Conservation (phyloP, 2,113 vertebrate species). For the Nettapus auritus region DNA sequence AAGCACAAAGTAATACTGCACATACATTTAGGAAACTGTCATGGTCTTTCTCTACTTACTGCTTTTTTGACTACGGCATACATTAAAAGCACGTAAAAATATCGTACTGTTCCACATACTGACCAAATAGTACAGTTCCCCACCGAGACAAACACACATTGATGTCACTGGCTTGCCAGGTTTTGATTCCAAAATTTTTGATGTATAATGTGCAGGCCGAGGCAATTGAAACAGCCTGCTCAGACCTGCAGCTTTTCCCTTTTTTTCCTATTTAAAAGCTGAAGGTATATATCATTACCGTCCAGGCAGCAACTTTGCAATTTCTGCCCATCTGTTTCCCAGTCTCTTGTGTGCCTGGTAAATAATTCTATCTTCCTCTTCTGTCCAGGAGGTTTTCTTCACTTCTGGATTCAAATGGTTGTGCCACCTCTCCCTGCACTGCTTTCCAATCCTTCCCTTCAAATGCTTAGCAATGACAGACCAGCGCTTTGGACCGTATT, state of each 20-base stretch:
- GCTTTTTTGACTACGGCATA: not conserved
- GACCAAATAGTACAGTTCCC: not conserved
- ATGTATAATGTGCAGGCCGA: not conserved
- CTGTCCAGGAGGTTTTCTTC: slow-evolving; percentile 99
- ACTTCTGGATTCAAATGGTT: slow-evolving; percentile 99
- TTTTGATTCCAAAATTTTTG: not conserved
- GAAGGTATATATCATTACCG: slow-evolving; percentile 82
- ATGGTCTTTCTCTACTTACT: not conserved
- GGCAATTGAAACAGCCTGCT: slow-evolving; percentile 16
- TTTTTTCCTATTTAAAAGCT: slow-evolving; percentile 48
- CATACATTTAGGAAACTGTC: not conserved
- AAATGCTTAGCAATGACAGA: slow-evolving; percentile 99
- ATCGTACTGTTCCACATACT: not conserved
- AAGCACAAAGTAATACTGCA: not conserved
- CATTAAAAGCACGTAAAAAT: slow-evolving; percentile 16
- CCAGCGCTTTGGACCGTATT: slow-evolving; percentile 99
- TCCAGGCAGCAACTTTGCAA: slow-evolving; percentile 98
- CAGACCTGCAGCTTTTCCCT: slow-evolving; percentile 26
- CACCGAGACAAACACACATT: not conserved
- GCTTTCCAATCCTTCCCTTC: slow-evolving; percentile 98
- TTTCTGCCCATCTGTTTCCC: slow-evolving; percentile 99
- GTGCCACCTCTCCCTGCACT: slow-evolving; percentile 99
- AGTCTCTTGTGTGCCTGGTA: slow-evolving; percentile 98
- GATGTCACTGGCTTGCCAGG: not conserved
- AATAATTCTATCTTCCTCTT: slow-evolving; percentile 99